phyloP scores from a whole-genome alignment of 2,113 vertebrate genomes.

The Salminus brasiliensis region DNA sequence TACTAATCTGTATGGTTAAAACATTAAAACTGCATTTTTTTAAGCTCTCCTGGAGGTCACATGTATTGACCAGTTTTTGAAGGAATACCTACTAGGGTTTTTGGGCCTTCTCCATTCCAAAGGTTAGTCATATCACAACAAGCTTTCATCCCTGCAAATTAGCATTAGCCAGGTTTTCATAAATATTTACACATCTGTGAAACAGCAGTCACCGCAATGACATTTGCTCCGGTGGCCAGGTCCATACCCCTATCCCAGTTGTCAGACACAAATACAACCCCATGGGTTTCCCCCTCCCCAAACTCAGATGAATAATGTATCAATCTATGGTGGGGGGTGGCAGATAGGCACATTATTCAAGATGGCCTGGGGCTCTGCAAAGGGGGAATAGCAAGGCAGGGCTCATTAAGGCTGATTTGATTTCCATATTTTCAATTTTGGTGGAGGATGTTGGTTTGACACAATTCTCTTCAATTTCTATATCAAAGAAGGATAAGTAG shows the following conservation, averaged over 20 bases:
- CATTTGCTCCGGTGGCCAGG: slow-evolving; percentile 22
- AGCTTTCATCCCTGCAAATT: slow-evolving; percentile 4
- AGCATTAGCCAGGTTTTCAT: slow-evolving; percentile 21
- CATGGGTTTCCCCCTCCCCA: not conserved
- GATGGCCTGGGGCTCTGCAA: slow-evolving; percentile 23
- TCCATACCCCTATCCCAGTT: slow-evolving; percentile 19
- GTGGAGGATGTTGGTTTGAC: not conserved
- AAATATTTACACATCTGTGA: slow-evolving; percentile 27
- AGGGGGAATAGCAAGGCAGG: slow-evolving; percentile 4
- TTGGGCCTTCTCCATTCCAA: not conserved
- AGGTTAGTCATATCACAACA: not conserved
- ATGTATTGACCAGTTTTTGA: not conserved
- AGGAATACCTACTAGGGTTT: not conserved
- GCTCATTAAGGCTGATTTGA: slow-evolving; percentile 49
- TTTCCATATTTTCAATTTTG: slow-evolving; percentile 44
- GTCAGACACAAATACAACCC: slow-evolving; percentile 28
- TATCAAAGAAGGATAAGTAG: not conserved
- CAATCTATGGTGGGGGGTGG: slow-evolving; percentile 37
- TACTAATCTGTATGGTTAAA: no score
- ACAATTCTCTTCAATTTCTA: not conserved
- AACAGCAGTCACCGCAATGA: slow-evolving; percentile 11
- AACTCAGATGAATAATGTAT: slow-evolving; percentile 67
- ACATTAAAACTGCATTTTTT: no score
- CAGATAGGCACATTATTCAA: slow-evolving; percentile 26
- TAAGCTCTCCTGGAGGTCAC: not conserved